Conservation (phyloP, 2,113 vertebrate genomes). For the Polypterus senegalus region DNA sequence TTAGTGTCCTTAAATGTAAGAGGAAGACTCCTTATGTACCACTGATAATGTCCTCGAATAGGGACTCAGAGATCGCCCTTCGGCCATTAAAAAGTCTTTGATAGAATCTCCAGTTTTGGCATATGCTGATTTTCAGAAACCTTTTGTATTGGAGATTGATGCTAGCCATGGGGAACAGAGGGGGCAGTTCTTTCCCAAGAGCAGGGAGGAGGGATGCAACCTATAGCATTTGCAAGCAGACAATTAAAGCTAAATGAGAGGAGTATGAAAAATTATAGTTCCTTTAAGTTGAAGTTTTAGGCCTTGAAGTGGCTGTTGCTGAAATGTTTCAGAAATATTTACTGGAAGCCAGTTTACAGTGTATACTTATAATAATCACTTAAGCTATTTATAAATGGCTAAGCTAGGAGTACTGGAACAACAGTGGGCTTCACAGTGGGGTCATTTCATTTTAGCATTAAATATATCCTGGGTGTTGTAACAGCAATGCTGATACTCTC, state of each 20-base stretch:
- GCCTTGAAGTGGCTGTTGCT: constrained; percentile 1
- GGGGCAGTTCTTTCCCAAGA: constrained; percentile 4
- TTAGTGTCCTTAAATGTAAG: not conserved
- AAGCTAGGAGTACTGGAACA: no score
- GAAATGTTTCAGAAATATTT: not conserved
- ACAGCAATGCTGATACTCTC: no score
- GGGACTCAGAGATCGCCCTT: not conserved
- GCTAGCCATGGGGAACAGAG: not conserved
- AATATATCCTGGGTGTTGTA: no score
- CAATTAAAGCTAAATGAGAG: not conserved
- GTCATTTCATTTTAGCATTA: no score
- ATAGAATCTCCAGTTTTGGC: not conserved
- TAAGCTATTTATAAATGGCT: no score
- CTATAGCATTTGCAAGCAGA: not conserved
- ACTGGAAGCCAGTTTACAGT: no score
- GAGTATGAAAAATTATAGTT: constrained; percentile 5
- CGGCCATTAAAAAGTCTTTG: not conserved
- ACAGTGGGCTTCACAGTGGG: no score
- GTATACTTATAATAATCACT: no score
- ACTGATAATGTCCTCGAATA: not conserved
- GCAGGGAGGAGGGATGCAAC: not conserved
- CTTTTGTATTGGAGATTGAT: not conserved
- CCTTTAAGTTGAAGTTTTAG: constrained; percentile 6
- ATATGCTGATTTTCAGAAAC: constrained; percentile 1
- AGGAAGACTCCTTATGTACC: not conserved